Conservation (phyloP, 1,140 invertebrate species). For the Drosophila grimshawi region DNA sequence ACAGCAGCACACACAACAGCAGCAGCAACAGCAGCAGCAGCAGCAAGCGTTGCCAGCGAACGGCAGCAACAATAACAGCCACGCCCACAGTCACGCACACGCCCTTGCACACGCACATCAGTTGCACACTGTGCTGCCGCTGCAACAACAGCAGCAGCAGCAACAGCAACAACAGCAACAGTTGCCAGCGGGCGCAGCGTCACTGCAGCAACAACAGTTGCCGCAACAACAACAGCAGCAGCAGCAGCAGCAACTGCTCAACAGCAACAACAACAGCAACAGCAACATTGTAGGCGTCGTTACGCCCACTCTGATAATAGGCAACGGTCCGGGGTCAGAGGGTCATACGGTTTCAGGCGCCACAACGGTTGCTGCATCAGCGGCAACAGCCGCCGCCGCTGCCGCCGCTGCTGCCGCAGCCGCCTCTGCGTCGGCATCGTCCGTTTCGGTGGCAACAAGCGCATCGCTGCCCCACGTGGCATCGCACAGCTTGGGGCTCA, state of each 20-base stretch:
- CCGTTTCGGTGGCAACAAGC: constrained; percentile 76
- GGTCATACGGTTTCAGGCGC: constrained; percentile 80
- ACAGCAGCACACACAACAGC: constrained; percentile 15
- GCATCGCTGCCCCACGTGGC: constrained; percentile 70
- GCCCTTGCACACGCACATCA: constrained; percentile 71
- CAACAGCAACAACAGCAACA: constrained; percentile 46
- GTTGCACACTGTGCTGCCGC: constrained; percentile 71
- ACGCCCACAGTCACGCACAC: constrained; percentile 66
- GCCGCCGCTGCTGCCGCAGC: constrained; percentile 56
- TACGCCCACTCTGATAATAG: constrained; percentile 63
- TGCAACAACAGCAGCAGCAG: constrained; percentile 60
- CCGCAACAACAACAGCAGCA: constrained; percentile 55
- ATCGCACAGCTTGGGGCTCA: constrained; percentile 86
- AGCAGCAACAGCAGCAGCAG: constrained; percentile 36
- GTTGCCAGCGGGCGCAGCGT: constrained; percentile 32
- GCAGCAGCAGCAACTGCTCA: constrained; percentile 39
- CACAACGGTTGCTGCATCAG: constrained; percentile 36
- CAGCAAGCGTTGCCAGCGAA: constrained; percentile 44
- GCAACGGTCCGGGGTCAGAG: constrained; percentile 72
- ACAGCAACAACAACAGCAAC: constrained; percentile 51
- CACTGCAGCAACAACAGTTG: constrained; percentile 63
- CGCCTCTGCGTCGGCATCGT: constrained; percentile 40
- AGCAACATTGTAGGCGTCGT: constrained; percentile 37
- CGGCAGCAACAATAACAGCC: constrained; percentile 36
- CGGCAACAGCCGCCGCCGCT: constrained; percentile 70